Conservation (phyloP, 2,113 vertebrate genomes). For the Crypturellus undulatus region DNA sequence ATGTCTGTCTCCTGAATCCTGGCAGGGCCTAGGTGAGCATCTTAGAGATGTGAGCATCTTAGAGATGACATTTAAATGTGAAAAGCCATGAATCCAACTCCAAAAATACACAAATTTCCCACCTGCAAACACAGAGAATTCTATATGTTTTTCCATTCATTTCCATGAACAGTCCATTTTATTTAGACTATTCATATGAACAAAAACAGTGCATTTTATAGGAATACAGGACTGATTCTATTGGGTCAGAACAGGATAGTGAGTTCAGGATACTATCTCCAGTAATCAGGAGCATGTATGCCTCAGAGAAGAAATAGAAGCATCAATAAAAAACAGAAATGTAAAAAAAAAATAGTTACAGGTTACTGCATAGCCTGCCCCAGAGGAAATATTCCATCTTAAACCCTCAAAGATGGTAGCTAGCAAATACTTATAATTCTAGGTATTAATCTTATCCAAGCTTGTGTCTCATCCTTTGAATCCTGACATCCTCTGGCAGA, state of each 20-base stretch:
- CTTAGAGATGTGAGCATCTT: background rate
- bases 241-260: background rate
- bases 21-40: background rate
- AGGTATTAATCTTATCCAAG: background rate
- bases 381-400: background rate
- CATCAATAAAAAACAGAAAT: background rate
- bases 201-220: background rate
- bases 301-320: background rate
- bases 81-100: background rate
- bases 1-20: background rate
- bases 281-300: background rate
- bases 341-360: background rate
- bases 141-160: background rate
- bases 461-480: background rate
- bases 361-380: background rate
- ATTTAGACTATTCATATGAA: background rate
- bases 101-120: background rate
- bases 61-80: background rate
- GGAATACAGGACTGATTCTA: background rate
- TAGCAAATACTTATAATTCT: background rate
- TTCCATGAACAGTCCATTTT: background rate
- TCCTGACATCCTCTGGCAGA: background rate
- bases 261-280: background rate
- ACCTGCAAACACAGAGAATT: background rate
- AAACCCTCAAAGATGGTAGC: background rate